Evolutionary conservation across 2,888 invertebrate species (phyloP).

Genomic region (Oithona nana): DNA sequence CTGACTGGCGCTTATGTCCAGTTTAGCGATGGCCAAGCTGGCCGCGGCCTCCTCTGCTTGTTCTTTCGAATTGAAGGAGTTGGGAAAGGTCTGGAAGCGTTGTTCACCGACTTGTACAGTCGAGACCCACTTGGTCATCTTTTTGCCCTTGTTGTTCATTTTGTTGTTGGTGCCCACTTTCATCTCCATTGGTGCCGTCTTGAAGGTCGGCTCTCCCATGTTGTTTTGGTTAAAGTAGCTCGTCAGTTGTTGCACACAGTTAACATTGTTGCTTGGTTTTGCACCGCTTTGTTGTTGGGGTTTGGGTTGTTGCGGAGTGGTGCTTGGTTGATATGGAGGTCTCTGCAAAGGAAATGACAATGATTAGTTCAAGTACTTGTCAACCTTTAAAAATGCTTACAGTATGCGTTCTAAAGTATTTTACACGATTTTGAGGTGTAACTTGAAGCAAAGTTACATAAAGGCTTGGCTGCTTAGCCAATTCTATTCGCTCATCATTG

Average conservation of each 20-base stretch:
- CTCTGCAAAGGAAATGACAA: too few relatives aligned
- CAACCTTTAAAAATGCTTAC: too few relatives aligned
- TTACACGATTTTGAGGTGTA: too few relatives aligned
- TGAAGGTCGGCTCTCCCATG: not conserved
- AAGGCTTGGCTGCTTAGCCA: too few relatives aligned
- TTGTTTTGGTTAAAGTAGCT: not conserved
- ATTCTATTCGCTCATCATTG: too few relatives aligned
- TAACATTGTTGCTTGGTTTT: not conserved
- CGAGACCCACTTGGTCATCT: not conserved
- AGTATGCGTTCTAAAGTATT: too few relatives aligned
- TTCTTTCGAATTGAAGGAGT: not conserved
- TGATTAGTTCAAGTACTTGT: too few relatives aligned
- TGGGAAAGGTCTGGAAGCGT: slow-evolving; percentile 10
- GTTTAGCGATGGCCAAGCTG: not conserved
- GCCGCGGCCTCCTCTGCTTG: slow-evolving; percentile 11
- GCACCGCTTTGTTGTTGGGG: not conserved
- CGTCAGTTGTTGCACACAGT: not conserved
- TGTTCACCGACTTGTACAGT: slow-evolving; percentile 4
- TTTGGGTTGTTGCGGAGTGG: not conserved
- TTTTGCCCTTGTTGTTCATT: not conserved
- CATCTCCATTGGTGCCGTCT: slow-evolving; percentile 9
- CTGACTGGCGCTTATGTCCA: not conserved
- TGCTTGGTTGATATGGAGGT: not conserved
- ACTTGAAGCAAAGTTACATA: too few relatives aligned
- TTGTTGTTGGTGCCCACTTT: not conserved